Percentiles rank a stretch among this genome's conserved stretches.
Conservation (phyloP, 2,113 vertebrate genomes). For the Myotis davidii region DNA sequence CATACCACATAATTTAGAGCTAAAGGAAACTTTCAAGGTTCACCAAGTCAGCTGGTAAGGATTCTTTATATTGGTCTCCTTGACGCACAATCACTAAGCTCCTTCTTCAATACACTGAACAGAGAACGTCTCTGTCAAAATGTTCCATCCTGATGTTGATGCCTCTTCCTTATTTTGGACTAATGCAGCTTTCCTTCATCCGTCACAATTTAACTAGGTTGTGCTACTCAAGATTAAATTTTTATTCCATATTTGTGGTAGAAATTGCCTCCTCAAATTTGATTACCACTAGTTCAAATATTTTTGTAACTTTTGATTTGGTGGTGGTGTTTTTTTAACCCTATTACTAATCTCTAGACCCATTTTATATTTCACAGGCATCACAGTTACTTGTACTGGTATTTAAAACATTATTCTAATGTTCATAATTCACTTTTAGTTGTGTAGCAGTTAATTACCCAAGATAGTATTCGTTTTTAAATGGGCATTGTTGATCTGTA, state of each 20-base stretch:
- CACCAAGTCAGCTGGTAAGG: not conserved
- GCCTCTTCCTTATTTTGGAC: not conserved
- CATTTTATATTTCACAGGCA: not conserved
- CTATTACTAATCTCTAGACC: not conserved
- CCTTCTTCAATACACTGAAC: not conserved
- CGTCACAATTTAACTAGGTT: not conserved
- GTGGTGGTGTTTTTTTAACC: not conserved
- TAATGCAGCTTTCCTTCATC: not conserved
- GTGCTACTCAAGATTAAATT: not conserved
- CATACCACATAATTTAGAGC: not conserved
- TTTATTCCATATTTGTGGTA: not conserved
- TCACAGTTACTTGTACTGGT: not conserved
- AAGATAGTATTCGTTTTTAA: not conserved
- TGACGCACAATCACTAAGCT: not conserved
- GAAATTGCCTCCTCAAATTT: not conserved
- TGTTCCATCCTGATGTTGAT: too few relatives aligned
- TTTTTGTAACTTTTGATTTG: not conserved
- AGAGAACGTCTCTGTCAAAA: not conserved
- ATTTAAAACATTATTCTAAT: not conserved
- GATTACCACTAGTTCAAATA: not conserved
- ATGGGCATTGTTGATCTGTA: not conserved
- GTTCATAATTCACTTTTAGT: not conserved
- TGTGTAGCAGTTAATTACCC: not conserved
- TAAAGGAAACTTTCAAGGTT: not conserved
- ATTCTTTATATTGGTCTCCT: rapidly evolving